Percentiles rank a stretch among this genome's conserved stretches.
These are phyloP conservation scores for Micromussa lordhowensis DNA, from an alignment of 92 coral and sea anemone genomes.

Conservation along the genomic window DNA sequence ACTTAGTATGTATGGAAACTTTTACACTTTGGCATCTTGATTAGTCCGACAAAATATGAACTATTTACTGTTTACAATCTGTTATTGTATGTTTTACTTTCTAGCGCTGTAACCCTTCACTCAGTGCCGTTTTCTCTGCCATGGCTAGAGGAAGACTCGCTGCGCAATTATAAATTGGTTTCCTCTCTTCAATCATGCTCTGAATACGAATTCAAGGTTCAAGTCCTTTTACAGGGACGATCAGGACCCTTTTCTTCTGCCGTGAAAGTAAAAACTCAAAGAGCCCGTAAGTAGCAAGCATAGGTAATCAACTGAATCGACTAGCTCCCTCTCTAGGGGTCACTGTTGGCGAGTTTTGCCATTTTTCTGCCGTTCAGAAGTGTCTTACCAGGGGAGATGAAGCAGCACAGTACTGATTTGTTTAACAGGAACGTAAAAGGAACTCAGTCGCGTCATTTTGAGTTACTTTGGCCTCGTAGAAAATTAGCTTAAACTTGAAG, in stretches of 20 bases:
- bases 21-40: too few species aligned
- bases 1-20: too few species aligned
- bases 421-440: too few species aligned
- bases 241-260: slow-evolving; percentile 64
- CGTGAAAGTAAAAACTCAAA: slow-evolving; percentile 41
- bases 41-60: too few species aligned
- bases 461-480: too few species aligned
- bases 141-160: slow-evolving; percentile 45
- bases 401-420: too few species aligned
- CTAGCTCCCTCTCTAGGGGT: too few species aligned
- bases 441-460: too few species aligned
- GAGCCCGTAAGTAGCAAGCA: slow-evolving; percentile 41
- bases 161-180: slow-evolving; percentile 3
- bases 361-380: neutral
- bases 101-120: slow-evolving; percentile 57
- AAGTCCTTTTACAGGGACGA: slow-evolving; percentile 27
- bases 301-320: neutral
- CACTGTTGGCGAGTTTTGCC: too few species aligned
- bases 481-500: too few species aligned
- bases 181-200: slow-evolving; percentile 66
- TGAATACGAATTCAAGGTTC: slow-evolving; percentile 74
- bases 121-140: neutral
- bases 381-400: neutral
- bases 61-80: too few species aligned
- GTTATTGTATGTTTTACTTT: neutral